Evolutionary conservation across 2,797 vertebrate species (phyloP).

Genomic region (Pteronotus mesoamericanus): DNA sequence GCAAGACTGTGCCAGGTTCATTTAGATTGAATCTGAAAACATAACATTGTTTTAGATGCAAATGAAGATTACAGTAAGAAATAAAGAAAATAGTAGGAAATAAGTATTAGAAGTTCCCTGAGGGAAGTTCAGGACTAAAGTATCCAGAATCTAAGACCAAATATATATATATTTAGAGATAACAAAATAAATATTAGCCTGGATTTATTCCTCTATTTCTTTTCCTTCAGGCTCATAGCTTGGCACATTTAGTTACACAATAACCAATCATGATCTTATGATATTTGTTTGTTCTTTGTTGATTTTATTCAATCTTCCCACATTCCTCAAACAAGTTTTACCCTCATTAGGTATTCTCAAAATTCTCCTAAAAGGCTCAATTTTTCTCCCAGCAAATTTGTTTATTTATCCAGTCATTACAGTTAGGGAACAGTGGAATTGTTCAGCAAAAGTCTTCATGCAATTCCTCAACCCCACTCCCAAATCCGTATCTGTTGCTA

Average conservation of each 20-base stretch:
- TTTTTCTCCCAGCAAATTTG: not conserved
- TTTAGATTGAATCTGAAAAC: constrained; percentile 38
- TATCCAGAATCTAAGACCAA: not conserved
- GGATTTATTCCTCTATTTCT: not conserved
- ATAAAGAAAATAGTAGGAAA: not conserved
- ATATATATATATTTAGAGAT: not conserved
- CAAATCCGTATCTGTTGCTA: not conserved
- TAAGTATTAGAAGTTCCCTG: constrained; percentile 25
- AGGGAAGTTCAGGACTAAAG: not conserved
- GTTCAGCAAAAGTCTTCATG: not conserved
- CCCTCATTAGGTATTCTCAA: not conserved
- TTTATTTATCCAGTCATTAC: not conserved
- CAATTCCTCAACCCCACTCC: not conserved
- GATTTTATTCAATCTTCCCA: not conserved
- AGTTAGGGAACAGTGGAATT: not conserved
- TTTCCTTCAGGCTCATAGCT: not conserved
- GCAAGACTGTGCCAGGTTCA: constrained; percentile 20
- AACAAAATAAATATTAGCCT: not conserved
- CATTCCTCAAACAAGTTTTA: not conserved
- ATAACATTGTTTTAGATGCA: constrained; percentile 56
- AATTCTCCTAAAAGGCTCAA: not conserved
- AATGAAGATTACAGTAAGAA: constrained; percentile 18
- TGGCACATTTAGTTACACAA: not conserved
- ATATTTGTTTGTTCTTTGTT: not conserved
- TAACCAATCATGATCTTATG: not conserved